A percentile compares a stretch with the other conserved stretches of the same genome.
phyloP scores from a whole-genome alignment of 2,797 vertebrate species.

The Thripadectes ignobilis region DNA sequence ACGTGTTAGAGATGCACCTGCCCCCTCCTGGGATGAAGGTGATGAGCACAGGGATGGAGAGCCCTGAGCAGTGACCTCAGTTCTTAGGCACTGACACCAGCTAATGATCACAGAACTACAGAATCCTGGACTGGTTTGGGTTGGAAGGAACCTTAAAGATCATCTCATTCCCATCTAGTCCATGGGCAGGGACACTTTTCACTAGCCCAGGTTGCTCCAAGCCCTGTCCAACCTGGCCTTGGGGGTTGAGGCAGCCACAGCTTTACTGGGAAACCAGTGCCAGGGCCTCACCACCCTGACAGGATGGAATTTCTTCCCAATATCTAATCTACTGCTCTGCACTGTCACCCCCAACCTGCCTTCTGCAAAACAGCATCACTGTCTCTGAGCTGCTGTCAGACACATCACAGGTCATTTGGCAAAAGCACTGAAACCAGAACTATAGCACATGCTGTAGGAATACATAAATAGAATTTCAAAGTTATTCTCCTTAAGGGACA shows the following conservation, averaged over 20 bases:
- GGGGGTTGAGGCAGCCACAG: background rate
- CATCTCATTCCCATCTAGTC: background rate
- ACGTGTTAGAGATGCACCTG: background rate
- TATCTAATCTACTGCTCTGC: background rate
- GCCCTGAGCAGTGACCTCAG: background rate
- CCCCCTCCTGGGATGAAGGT: background rate
- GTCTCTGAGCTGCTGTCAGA: background rate
- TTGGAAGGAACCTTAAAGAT: background rate
- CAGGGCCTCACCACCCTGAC: rapidly evolving
- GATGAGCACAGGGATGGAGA: background rate
- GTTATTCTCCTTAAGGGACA: background rate
- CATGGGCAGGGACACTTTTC: background rate
- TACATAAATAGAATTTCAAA: background rate
- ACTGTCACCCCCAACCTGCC: background rate
- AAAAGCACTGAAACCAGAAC: background rate
- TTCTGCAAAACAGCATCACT: rapidly evolving
- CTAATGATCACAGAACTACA: background rate
- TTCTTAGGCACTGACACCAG: background rate
- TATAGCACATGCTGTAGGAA: rapidly evolving
- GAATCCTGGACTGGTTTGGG: background rate
- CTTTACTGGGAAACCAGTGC: background rate
- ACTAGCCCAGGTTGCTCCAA: background rate
- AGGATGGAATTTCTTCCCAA: background rate
- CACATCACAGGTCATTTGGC: background rate
- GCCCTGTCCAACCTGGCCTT: background rate